phyloP scores from a whole-genome alignment of 2,113 vertebrate species.

The Pao palembangensis region DNA sequence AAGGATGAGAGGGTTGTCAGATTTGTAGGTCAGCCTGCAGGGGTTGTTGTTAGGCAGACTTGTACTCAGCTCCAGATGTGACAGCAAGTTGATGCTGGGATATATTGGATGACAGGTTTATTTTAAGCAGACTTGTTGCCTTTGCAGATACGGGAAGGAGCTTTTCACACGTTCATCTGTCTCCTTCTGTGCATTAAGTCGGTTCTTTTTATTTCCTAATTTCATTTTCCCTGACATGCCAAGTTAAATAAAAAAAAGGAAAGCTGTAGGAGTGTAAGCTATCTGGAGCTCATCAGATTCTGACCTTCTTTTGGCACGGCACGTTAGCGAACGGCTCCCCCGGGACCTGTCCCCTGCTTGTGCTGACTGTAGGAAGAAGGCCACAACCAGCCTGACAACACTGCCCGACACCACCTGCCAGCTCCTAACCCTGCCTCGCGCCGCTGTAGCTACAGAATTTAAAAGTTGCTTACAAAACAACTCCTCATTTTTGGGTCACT shows the following conservation, averaged over 20 bases:
- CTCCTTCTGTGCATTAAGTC: constrained; percentile 1
- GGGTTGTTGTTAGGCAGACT: constrained; percentile 76
- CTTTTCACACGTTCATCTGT: constrained; percentile 7
- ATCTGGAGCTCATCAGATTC: constrained; percentile 66
- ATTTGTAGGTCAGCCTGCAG: constrained; percentile 78
- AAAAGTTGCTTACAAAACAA: constrained; percentile 44
- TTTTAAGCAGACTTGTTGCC: constrained; percentile 1
- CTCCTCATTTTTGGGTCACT: constrained; percentile 76
- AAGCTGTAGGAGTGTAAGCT: constrained; percentile 56
- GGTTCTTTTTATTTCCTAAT: not conserved
- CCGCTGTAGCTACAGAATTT: constrained; percentile 25
- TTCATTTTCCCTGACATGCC: constrained; percentile 18
- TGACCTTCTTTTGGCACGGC: constrained; percentile 70
- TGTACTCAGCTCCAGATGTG: constrained; percentile 41
- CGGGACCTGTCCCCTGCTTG: constrained; percentile 68
- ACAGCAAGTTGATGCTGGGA: constrained; percentile 36
- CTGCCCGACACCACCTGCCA: constrained; percentile 12
- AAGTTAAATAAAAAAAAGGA: constrained; percentile 49
- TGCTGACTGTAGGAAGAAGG: constrained; percentile 67
- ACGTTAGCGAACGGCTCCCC: constrained; percentile 49
- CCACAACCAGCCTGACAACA: constrained; percentile 39
- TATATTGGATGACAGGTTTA: constrained; percentile 22
- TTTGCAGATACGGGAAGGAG: not conserved
- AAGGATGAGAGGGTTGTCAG: constrained; percentile 75
- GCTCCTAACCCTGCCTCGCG: constrained; percentile 23